Conservation (phyloP, 2,797 vertebrate species). For the Enteromius argenteus region DNA sequence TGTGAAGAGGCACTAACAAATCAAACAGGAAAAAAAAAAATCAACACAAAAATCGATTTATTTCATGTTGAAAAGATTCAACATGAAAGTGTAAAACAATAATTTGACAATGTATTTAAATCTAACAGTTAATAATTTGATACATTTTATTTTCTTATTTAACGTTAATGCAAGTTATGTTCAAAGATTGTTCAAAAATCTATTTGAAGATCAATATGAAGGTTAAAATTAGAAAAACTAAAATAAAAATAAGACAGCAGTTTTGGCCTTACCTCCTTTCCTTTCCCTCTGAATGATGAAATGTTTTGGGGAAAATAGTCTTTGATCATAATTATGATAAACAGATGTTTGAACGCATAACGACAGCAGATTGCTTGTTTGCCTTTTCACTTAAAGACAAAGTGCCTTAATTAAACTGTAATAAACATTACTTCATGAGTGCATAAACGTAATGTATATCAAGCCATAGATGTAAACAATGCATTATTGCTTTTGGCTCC, state of each 20-base stretch:
- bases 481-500: neutral
- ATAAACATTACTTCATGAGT: neutral
- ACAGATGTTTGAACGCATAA: conserved; percentile 5
- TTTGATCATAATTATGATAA: conserved; percentile 6
- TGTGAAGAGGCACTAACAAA: neutral
- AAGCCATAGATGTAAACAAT: conserved; percentile 5
- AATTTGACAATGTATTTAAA: neutral
- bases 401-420: neutral
- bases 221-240: neutral
- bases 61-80: neutral
- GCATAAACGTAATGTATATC: neutral
- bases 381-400: neutral
- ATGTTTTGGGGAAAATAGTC: neutral
- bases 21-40: neutral
- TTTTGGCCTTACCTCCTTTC: conserved; percentile 1
- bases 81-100: neutral
- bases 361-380: neutral
- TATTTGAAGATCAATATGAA: neutral
- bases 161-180: neutral
- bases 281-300: neutral
- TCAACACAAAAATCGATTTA: neutral
- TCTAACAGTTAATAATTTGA: neutral
- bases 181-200: neutral
- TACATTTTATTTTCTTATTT: neutral
- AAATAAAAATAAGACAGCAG: neutral